Evolutionary conservation across 2,797 vertebrate genomes (phyloP), one percentile per base, ranked within the genome.

Genomic region (Lateolabrax maculatus): DNA sequence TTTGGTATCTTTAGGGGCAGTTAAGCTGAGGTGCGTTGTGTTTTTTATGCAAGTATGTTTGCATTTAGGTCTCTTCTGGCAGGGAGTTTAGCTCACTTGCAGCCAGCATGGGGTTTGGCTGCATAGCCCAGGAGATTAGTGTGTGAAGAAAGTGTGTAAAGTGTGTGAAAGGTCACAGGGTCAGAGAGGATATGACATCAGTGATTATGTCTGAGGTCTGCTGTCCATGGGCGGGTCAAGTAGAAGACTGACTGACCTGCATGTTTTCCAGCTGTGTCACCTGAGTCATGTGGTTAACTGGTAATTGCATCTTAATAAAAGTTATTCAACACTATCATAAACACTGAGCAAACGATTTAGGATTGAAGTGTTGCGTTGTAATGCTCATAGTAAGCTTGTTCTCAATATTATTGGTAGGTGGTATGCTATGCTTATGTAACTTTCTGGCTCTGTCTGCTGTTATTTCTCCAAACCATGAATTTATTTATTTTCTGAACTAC

Each of bases 161-260:
- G 80, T 89, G 86, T 89, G 86, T 83, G 67, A 93, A 85, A 86
- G 84, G 82, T 82, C 83, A 83, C 25, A 58, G 80, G 90, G 90
- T 91, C 81, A 88, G 3, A 29, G 39, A 70, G 43, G 80, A 87
- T 77, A 75, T 85, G 81, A 79, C 83, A 71, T 86, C 56, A 64
- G 19, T 11, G 34, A 64, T 75, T 49, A 71, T 19, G 44, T 80
- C 68, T 56, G 46, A 81, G 23, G 52, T 66, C 31, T 15, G 43
- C 77, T 43, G 48, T 74, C 53, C 61, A 44, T 10, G n/a, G 13
- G 25, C 21, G n/a, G 27, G 75, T 69, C 31, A 66, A 52, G 58
- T 49, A 23, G 61, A 72, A 56, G 52, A 46, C 39, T 62, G 62
- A 55, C 31, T 46, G 15, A 58, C 44, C 18, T 44, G 27, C 49